These are phyloP conservation scores for Hydropsyche tenuis DNA, from an alignment of 1,140 invertebrate genomes.

Conservation along the genomic window DNA sequence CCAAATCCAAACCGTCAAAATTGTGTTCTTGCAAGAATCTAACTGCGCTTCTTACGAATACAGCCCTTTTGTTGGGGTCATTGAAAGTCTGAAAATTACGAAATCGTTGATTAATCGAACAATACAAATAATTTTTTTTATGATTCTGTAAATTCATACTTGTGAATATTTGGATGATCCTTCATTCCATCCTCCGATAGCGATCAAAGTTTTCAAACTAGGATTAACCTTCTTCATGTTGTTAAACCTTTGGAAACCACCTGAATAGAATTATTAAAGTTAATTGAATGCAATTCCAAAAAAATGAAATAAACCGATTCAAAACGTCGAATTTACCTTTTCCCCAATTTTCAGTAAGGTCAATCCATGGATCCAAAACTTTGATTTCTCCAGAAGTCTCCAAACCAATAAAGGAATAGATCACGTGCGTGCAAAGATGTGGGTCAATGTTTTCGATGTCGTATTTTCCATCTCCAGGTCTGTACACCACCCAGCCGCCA, in stretches of 20 bases:
- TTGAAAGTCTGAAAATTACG: conserved; percentile 69
- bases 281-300: background rate
- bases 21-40: conserved; percentile 80
- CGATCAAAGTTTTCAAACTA: conserved; percentile 70
- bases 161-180: conserved; percentile 71
- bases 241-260: conserved; percentile 40
- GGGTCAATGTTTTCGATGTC: conserved; percentile 72
- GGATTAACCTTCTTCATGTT: conserved; percentile 56
- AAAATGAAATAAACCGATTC: background rate
- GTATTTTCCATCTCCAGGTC: conserved; percentile 69
- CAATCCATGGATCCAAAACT: conserved; percentile 70
- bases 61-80: conserved; percentile 69
- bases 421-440: conserved; percentile 73
- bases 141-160: conserved; percentile 51
- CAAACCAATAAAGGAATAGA: conserved; percentile 75
- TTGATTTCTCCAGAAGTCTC: conserved; percentile 58
- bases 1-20: conserved; percentile 86
- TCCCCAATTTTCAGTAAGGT: conserved; percentile 63
- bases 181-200: conserved; percentile 83
- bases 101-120: background rate
- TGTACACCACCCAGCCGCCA: conserved; percentile 76
- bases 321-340: conserved; percentile 50
- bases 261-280: background rate
- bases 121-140: background rate
- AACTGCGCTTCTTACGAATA: conserved; percentile 76